Evolutionary conservation across 2,888 invertebrate genomes (phyloP).

Genomic region (Dryadula phaetusa): DNA sequence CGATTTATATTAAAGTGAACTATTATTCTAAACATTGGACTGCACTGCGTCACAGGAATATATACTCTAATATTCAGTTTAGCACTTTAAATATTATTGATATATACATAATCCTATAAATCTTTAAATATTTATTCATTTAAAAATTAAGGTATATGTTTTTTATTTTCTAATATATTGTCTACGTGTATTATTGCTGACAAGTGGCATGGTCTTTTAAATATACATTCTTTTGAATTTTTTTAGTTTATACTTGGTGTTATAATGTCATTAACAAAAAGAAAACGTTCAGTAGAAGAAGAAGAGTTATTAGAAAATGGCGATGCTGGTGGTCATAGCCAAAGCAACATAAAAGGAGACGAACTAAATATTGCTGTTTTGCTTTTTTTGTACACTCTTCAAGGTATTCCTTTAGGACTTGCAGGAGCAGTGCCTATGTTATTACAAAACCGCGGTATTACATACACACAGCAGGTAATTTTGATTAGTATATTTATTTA

Average conservation of each 20-base stretch:
- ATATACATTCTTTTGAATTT: conserved; percentile 38
- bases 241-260: conserved; percentile 65
- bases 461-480: conserved; percentile 95
- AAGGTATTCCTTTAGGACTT: conserved; percentile 97
- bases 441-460: conserved; percentile 95
- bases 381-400: conserved; percentile 95
- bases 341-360: conserved; percentile 88
- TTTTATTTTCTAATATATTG: conserved; percentile 51
- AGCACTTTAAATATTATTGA: conserved; percentile 6
- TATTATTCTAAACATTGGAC: background rate
- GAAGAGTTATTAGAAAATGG: conserved; percentile 77
- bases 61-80: no score
- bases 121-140: conserved; percentile 10
- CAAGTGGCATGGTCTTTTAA: background rate
- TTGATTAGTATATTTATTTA: background rate
- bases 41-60: background rate
- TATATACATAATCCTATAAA: conserved; percentile 11
- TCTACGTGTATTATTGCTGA: conserved; percentile 61
- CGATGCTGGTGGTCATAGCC: conserved; percentile 56
- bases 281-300: conserved; percentile 69
- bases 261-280: conserved; percentile 75
- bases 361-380: conserved; percentile 92
- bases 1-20: conserved; percentile 19
- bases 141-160: conserved; percentile 71
- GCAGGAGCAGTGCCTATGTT: conserved; percentile 98